Evolutionary conservation across 2,113 vertebrate species (phyloP), one percentile per base, ranked within the genome.

Genomic region (Chamaea fasciata): DNA sequence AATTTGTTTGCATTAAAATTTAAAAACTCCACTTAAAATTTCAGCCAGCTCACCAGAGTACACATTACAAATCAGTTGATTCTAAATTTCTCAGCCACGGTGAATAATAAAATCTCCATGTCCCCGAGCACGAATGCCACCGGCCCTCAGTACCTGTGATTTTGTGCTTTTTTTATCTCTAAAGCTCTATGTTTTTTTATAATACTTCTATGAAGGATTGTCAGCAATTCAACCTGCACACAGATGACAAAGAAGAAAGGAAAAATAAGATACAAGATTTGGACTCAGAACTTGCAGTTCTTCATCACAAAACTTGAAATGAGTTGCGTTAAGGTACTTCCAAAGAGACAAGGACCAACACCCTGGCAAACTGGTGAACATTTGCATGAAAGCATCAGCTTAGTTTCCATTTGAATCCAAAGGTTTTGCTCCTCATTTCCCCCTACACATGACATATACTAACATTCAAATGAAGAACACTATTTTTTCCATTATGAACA

Each of bases 41-140:
- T 46, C 42, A 69, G 52, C 42, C 55, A 70, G n/a, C 31, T 77
- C 30, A 56, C 39, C 53, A 33, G 23, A 74, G 47, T 11, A 64
- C 20, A 55, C 47, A 33, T 11, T 41, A 49, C 5, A 2, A 16
- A 53, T 37, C 55, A 49, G n/a, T 30, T 27, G 37, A 90, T 41
- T 64, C 26, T 55, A 46, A 57, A 33, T 12, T 28, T 56, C 49
- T 69, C 50, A 89, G 81, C 35, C 62, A 50, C 1, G 5, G 13
- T 4, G 14, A 44, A 37, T 7, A 75, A 39, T 5, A 37, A 60
- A 76, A 69, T 23, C 39, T 68, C 47, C 5, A 2, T 5, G 9
- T 10, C 39, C 37, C 13, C 37, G 22, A 50, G 27, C 27, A 39
- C 0, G 0, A 10, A 15, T 15, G 27, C 22, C 50, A 28, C 1